Percentiles rank a stretch among this genome's conserved stretches.
These are phyloP conservation scores for Artibeus jamaicensis DNA, from an alignment of 2,797 vertebrate genomes.

Conservation along the genomic window DNA sequence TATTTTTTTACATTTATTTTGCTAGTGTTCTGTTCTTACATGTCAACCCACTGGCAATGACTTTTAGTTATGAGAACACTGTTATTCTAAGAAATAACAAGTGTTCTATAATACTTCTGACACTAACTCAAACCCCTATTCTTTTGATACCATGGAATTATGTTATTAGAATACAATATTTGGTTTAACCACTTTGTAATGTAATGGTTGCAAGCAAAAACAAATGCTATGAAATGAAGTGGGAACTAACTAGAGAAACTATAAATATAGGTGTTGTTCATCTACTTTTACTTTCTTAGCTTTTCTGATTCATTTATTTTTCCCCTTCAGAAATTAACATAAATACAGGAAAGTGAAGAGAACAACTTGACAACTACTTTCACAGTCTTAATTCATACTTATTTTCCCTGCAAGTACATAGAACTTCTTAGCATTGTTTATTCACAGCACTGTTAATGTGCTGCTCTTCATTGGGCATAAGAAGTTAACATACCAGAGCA, in stretches of 20 bases:
- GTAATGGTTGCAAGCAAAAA: not conserved
- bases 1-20: not conserved
- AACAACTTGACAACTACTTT: not conserved
- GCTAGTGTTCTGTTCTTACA: not conserved
- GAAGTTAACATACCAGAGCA: not conserved
- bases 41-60: not conserved
- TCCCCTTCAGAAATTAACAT: not conserved
- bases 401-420: not conserved
- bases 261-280: not conserved
- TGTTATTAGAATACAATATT: not conserved
- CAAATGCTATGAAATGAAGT: not conserved
- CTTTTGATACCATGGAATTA: not conserved
- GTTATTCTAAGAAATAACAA: not conserved
- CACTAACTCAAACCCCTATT: conserved; percentile 1
- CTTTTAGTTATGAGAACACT: conserved; percentile 31
- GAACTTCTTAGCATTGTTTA: not conserved
- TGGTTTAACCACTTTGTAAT: not conserved
- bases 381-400: not conserved
- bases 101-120: conserved; percentile 29
- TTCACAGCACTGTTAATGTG: not conserved
- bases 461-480: not conserved
- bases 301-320: conserved; percentile 28
- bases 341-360: not conserved
- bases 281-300: not conserved
- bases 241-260: conserved; percentile 27